Base-by-base conservation (phyloP, 2,888 invertebrate species). In the Lampropteryx suffumata region DNA sequence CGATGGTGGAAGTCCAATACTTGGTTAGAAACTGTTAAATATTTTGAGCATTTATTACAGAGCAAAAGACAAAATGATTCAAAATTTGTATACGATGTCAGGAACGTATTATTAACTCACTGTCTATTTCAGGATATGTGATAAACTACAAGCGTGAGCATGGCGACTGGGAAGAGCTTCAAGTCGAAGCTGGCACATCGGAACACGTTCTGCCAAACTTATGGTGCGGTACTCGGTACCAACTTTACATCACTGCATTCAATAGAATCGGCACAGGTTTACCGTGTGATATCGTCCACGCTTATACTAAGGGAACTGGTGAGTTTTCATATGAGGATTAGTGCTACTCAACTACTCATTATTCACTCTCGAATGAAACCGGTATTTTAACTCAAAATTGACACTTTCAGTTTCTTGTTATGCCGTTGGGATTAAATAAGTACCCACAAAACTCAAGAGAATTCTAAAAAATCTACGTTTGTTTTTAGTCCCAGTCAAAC, bases 131-230 rank as follows among this genome's bases (percentile, higher is more conserved):
- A 91, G 97, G 97, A 27, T 97, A 97, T 81, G 96, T 96, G 3
- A 95, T 97, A 56, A 97, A 97, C 88, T 97, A 96, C 82, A 97
- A 97, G 76, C 92, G 96, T 9, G 96, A 97, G 67, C 95, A 95
- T 68, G 97, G 97, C 0, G 97, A 97, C 71, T 97, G 97, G 97
- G 96, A 97, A 76, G 97, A 97, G 78, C 85, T 96, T 52, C 96
- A 96, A 78, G 95, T 97, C 44, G 95, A 96, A 59, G 94, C 96
- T 5, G 94, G 95, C 55, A 94, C 94, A 4, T 94, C 94, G 53
- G 94, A 95, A 49, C 95, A 96, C 74, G 92, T 96, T 55, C 79
- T 97, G 28, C 94, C 95, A 33, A 95, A 96, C 79, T 85, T 97
- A 32, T 96, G 96, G 94, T 97, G 97, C 71, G 97, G 97, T 3